Evolutionary conservation across 2,113 vertebrate species (phyloP), one percentile per base, ranked within the genome.

Genomic region (Ivindomyrus marchei): DNA sequence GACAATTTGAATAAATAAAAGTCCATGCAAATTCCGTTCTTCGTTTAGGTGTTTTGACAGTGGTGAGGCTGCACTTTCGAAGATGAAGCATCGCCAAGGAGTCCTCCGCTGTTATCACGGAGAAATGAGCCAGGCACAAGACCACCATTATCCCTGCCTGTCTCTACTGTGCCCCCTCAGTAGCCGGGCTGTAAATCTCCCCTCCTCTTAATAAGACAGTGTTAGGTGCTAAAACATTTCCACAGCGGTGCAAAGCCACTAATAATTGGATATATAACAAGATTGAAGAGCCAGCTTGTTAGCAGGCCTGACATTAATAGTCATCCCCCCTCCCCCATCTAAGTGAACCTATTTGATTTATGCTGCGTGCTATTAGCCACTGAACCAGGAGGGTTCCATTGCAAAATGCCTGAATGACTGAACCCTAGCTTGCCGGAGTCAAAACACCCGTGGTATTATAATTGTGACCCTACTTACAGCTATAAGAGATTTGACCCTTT

Each of bases 191-290:
- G 74, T 80, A 39, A 80, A 80, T 36, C 74, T 36, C 70, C 4
- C 74, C 36, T 39, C 13, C 4, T 80, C 36, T 80, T 80, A 80
- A 80, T 80, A 80, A 42, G 74, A 80, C 36, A 42, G 74, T 8
- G 36, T 42, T 80, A 36, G 74, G 74, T 80, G 74, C 36, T 80
- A 80, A 80, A 80, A 42, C 31, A 80, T 42, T 80, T 80, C 74
- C 36, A 80, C 36, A 42, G 31, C 31, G 3, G 36, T 80, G 36
- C 74, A 80, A 80, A 80, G 74, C 74, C 31, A 42, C 36, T 80
- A 80, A 80, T 80, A 80, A 80, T 80, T 80, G 74, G 74, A 42
- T 80, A 80, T 80, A 80, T 80, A 42, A 80, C 74, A 80, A 42
- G 74, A 80, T 19, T 80, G 74, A 80, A 39, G 74, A 42, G 36